phyloP scores from a whole-genome alignment of 2,797 vertebrate species.

The Argyrosomus regius region DNA sequence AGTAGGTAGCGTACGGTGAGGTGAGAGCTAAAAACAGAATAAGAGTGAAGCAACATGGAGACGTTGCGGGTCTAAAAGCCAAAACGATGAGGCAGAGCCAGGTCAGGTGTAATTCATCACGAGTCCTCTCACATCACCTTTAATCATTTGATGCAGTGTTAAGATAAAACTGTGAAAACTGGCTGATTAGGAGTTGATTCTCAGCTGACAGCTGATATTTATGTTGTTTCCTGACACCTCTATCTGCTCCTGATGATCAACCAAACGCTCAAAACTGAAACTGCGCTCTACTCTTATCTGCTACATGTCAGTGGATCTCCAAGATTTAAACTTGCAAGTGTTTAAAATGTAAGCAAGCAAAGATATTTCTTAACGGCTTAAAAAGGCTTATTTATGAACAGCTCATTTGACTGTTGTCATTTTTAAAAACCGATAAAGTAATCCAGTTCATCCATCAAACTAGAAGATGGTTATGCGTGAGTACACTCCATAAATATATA shows the following conservation, averaged over 20 bases:
- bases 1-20: not conserved
- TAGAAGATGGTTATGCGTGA: conserved; percentile 7
- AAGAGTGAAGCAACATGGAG: not conserved
- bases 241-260: not conserved
- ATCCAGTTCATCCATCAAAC: conserved; percentile 55
- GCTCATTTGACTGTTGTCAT: not conserved
- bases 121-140: not conserved
- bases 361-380: not conserved
- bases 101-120: not conserved
- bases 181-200: not conserved
- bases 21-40: not conserved
- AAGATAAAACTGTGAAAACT: not conserved
- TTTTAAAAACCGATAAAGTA: conserved; percentile 24
- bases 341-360: not conserved
- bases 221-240: not conserved
- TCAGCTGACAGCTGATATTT: not conserved
- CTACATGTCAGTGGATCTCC: not conserved
- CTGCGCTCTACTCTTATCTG: too few species aligned
- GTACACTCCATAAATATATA: conserved; percentile 12
- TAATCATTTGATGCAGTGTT: not conserved
- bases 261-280: not conserved
- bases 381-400: not conserved
- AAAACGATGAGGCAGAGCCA: not conserved
- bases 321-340: not conserved
- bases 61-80: not conserved